Conservation (phyloP, 2,888 invertebrate species). For the Ceraclea dissimilis region DNA sequence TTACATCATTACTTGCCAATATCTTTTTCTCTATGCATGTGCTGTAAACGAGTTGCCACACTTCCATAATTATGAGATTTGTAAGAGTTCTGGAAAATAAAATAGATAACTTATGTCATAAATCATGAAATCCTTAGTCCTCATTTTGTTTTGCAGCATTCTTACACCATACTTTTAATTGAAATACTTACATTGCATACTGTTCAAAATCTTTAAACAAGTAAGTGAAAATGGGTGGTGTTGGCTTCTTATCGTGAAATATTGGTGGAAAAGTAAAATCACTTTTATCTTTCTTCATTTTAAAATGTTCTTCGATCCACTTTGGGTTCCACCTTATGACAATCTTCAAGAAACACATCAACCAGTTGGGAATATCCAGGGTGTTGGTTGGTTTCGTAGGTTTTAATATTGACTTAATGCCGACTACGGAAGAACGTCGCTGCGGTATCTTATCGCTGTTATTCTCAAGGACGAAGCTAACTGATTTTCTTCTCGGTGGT, state of each 20-base stretch:
- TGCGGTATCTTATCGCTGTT: neutral
- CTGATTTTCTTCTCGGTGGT: neutral
- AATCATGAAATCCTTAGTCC: too few relatives aligned
- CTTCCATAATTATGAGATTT: constrained; percentile 54
- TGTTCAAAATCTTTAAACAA: neutral
- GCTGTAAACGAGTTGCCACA: constrained; percentile 50
- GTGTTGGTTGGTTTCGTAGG: too few relatives aligned
- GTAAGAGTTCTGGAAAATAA: constrained; percentile 41
- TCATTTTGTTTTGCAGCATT: too few relatives aligned
- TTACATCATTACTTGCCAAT: neutral
- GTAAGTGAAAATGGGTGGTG: neutral
- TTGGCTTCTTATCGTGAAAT: neutral
- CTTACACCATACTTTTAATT: too few relatives aligned
- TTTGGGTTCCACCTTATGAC: neutral
- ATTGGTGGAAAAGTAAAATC: neutral
- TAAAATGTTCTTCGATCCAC: neutral
- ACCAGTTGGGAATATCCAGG: neutral
- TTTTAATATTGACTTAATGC: neutral
- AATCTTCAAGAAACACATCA: neutral
- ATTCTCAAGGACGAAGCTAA: neutral
- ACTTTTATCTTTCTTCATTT: neutral
- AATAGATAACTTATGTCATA: too few relatives aligned
- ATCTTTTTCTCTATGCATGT: constrained; percentile 32
- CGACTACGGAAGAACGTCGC: neutral
- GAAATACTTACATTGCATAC: neutral